Base-by-base conservation (phyloP, 1,140 invertebrate species). In the Lepidurus couesii region DNA sequence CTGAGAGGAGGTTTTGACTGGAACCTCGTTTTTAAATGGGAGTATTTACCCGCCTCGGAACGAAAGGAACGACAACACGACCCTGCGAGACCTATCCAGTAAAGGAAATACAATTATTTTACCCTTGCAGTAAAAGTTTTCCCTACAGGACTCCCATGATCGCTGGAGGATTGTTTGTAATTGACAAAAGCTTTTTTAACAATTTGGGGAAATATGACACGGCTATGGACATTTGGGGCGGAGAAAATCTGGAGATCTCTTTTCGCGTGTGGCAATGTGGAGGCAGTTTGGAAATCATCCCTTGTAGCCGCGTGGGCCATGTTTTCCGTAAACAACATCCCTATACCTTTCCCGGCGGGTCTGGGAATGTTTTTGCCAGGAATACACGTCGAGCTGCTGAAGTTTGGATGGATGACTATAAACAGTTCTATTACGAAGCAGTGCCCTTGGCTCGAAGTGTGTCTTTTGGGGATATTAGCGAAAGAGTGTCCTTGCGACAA, bases 211-310 rank as follows among this genome's bases (percentile, higher is more conserved):
- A 96, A 83, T 99, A 99, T 86, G 97, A 99, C 84, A 95, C 93
- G 86, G 93, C 93, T 83, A 97, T 98, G 95, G 95, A 98, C 84
- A 95, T 98, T 9, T 98, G 97, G 97, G 92, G 93, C 73, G 93
- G 92, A 24, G 93, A 95, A 84, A 94, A 95, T 87, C 84, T 95
- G 80, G 89, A 90, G 86, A 90, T 92, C 80, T 92, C 90, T 65
- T 91, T 91, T 84, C 88, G 94, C 81, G 93, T 95, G n/a, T 97
- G 95, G 96, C 96, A 97, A 85, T 98, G 96, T 83, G 96, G 96
- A 5, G 96, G 96, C 21, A 94, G 91, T 79, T 85, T 98, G 75
- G 95, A 97, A 86, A 97, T 98, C 80, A 94, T 97, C 44, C 95
- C 96, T 0, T 98, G 95, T 84, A 96, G 95, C 65, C 89, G 95